phyloP scores from a whole-genome alignment of 2,797 vertebrate species.

The Peromyscus eremicus region DNA sequence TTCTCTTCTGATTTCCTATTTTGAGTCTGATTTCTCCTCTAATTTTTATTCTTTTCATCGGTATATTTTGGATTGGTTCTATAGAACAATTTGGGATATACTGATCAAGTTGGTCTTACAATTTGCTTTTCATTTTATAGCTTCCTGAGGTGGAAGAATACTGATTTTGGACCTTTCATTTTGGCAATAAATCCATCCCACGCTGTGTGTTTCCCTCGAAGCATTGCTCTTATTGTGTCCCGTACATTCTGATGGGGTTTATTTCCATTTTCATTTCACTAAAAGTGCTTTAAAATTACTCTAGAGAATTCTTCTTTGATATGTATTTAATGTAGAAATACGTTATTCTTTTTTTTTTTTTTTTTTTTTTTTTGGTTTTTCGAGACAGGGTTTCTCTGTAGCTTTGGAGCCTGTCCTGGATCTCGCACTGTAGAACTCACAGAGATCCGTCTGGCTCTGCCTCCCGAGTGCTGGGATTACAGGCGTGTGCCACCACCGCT shows the following conservation, averaged over 20 bases:
- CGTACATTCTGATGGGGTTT: neutral
- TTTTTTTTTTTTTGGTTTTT: too few relatives aligned
- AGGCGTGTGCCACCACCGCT: too few relatives aligned
- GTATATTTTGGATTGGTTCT: neutral
- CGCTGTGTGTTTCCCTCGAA: neutral
- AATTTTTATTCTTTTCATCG: neutral
- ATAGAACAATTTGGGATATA: neutral
- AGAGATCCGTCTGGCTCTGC: too few relatives aligned
- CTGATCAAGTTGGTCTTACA: neutral
- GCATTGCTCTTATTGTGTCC: neutral
- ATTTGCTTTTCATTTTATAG: neutral
- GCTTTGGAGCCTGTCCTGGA: too few relatives aligned
- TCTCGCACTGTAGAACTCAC: too few relatives aligned
- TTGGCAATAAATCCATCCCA: neutral
- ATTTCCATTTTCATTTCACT: conserved; percentile 13
- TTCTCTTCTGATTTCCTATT: neutral
- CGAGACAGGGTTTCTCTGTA: too few relatives aligned
- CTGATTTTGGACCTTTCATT: neutral
- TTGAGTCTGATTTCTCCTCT: neutral
- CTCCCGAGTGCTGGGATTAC: too few relatives aligned
- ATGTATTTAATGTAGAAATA: neutral
- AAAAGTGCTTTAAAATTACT: neutral
- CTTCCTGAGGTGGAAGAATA: neutral
- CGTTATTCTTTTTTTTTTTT: too few relatives aligned
- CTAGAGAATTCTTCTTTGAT: neutral